Evolutionary conservation across 35 echinoderm and acorn worm genomes (phyloP), one percentile per base, ranked within the genome.

Genomic region (Acanthaster planci): DNA sequence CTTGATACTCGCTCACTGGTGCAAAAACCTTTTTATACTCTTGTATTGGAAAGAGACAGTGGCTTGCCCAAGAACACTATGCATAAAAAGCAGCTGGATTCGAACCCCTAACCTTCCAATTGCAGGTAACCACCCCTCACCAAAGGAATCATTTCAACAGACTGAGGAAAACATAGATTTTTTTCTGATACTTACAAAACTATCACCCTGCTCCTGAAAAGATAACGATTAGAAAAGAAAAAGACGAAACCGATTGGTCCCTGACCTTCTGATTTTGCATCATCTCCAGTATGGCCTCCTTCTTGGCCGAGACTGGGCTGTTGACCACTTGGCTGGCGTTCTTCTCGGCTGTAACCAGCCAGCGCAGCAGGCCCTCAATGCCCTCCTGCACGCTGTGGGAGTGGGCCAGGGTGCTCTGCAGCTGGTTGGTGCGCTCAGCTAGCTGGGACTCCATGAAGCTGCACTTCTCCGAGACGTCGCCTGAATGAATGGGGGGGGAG

Each of bases 331-430:
- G 57, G 64, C 87, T 90, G 72, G 82, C 59, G 12, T 90, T 93
- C 89, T 94, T 91, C 83, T 99, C 96, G 0, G 95, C 83, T 15
- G 85, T 80, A 68, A 91, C 96, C 77, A 99, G 60, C 96, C 96
- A 99, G 51, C 92, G 84, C 9, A 92, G 86, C n/a, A 97, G 88
- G 60, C 79, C 76, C 18, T 94, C 91, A 14, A 99, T 90, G 56
- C 88, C 81, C 16, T 99, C 96, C 67, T 97, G 96, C 40, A 99
- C 92, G 37, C 92, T 91, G 89, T 99, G 89, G 14, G 95, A 94
- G 37, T 94, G 92, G 5, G 92, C 82, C 72, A 99, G 89, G 67
- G 92, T 89, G 59, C 92, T 99, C 85, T 94, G 96, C 19, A 99
- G 84, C 30, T 91, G 88, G 85, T 99, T 99, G 89, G 86, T 99